Conservation (phyloP, 2,797 vertebrate genomes). For the Acrossocheilus fasciatus region DNA sequence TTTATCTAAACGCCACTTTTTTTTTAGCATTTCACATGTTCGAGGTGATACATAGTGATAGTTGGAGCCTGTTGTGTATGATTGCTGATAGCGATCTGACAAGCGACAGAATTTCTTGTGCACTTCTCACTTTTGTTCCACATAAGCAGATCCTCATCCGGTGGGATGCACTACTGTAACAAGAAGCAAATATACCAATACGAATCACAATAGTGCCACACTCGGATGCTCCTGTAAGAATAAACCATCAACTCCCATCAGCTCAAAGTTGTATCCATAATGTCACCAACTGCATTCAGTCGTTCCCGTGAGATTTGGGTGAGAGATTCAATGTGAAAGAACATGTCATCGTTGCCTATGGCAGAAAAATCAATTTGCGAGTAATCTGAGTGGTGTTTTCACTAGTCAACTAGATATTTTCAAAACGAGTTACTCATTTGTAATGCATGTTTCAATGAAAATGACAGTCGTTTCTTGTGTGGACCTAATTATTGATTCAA, state of each 20-base stretch:
- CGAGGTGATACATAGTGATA: background rate
- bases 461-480: background rate
- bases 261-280: background rate
- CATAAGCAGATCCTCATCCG: constrained; percentile 1
- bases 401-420: background rate
- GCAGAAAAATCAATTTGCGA: background rate
- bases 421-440: background rate
- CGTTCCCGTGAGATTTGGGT: background rate
- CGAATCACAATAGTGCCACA: constrained; percentile 10
- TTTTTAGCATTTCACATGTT: background rate
- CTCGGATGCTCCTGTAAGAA: background rate
- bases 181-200: background rate
- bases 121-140: background rate
- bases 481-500: background rate
- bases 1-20: background rate
- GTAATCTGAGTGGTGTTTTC: background rate
- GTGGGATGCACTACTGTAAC: background rate
- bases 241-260: background rate
- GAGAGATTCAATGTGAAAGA: background rate
- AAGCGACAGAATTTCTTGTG: background rate
- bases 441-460: background rate
- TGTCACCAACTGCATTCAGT: background rate
- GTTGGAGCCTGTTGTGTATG: background rate
- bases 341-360: background rate
- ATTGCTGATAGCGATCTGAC: background rate